These are phyloP conservation scores for Neosilurus mollespiculum DNA, from an alignment of 2,797 vertebrate species.

Conservation along the genomic window DNA sequence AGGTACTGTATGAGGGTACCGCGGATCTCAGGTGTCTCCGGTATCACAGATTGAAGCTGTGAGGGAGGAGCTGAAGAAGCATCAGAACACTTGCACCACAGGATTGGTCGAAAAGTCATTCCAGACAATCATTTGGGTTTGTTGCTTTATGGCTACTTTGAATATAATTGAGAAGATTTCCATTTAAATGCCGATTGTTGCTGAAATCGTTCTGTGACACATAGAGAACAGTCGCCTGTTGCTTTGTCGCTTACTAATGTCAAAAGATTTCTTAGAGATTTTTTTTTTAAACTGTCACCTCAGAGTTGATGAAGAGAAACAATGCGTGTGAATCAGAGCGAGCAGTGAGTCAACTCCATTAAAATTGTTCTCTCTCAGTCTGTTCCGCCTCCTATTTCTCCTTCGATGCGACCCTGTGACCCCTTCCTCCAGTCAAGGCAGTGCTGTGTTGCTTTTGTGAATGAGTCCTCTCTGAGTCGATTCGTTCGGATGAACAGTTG, in stretches of 20 bases:
- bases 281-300: neutral
- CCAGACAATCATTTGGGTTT: neutral
- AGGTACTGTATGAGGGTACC: neutral
- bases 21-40: neutral
- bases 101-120: neutral
- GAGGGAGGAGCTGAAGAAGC: neutral
- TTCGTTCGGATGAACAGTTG: neutral
- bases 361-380: conserved; percentile 35
- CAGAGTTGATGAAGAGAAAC: neutral
- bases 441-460: neutral
- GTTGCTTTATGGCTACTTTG: no score
- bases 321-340: conserved; percentile 24
- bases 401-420: conserved; percentile 37
- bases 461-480: neutral
- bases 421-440: conserved; percentile 10
- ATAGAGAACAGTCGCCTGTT: neutral
- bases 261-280: neutral
- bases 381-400: conserved; percentile 33
- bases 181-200: neutral
- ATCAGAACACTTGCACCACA: neutral
- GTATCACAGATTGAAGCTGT: neutral
- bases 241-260: neutral
- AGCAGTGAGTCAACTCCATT: conserved; percentile 43
- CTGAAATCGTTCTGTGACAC: neutral
- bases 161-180: neutral